Evolutionary conservation across 2,888 invertebrate species (phyloP).

Genomic region (Drosophila mettleri): DNA sequence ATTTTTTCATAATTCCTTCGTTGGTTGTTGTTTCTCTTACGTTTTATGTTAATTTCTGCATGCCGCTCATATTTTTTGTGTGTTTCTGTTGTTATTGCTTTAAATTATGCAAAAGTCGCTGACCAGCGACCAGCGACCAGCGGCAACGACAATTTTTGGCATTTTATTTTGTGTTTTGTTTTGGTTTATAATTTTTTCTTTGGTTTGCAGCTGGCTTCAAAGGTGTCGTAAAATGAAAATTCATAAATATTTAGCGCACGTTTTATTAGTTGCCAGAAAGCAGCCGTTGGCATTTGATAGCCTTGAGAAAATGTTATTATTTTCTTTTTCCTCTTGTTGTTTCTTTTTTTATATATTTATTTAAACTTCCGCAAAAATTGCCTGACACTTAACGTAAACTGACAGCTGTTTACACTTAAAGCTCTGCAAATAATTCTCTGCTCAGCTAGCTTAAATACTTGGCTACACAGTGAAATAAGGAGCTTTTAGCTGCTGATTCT

Average conservation of each 20-base stretch:
- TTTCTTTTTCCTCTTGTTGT: too few relatives aligned
- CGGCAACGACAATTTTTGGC: slow-evolving; percentile 46
- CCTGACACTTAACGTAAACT: slow-evolving; percentile 35
- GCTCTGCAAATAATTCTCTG: background rate
- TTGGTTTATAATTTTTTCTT: background rate
- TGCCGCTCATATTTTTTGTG: slow-evolving; percentile 25
- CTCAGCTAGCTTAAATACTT: background rate
- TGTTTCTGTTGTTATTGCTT: slow-evolving; percentile 30
- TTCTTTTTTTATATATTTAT: slow-evolving; percentile 21
- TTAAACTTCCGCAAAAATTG: slow-evolving; percentile 47
- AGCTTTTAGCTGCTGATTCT: background rate
- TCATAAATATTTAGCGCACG: slow-evolving; percentile 77
- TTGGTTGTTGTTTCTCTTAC: slow-evolving; percentile 35
- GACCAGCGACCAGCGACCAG: slow-evolving; percentile 50
- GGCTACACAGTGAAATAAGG: background rate
- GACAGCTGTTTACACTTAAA: slow-evolving; percentile 33
- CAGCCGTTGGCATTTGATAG: slow-evolving; percentile 41
- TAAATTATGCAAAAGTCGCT: slow-evolving; percentile 60
- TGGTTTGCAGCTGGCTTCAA: slow-evolving; percentile 51
- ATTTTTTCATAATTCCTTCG: slow-evolving; percentile 9
- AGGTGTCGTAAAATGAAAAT: slow-evolving; percentile 76
- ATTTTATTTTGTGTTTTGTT: slow-evolving; percentile 18
- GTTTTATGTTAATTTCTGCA: slow-evolving; percentile 68
- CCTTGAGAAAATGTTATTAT: slow-evolving; percentile 37
- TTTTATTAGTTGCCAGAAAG: slow-evolving; percentile 64